These are phyloP conservation scores for Potamarius usumacintae DNA, from an alignment of 2,113 vertebrate genomes.

Conservation along the genomic window DNA sequence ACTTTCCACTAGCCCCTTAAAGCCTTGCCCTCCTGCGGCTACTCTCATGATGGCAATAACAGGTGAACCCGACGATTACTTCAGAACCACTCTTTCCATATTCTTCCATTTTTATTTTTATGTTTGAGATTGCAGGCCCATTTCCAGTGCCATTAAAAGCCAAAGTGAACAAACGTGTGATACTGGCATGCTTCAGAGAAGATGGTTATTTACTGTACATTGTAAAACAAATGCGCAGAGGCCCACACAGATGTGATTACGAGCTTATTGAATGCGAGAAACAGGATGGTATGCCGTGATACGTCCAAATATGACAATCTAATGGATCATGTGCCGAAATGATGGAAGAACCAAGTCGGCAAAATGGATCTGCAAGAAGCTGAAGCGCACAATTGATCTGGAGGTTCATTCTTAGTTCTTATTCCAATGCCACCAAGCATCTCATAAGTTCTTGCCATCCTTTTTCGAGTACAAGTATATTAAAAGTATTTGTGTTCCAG, in stretches of 20 bases:
- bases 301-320: background rate
- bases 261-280: background rate
- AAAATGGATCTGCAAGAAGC: background rate
- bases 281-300: background rate
- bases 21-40: conserved; percentile 58
- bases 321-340: background rate
- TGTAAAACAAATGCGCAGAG: conserved; percentile 15
- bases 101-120: conserved; percentile 53
- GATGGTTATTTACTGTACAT: conserved; percentile 12
- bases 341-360: background rate
- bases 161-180: background rate
- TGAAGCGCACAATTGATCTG: background rate
- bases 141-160: background rate
- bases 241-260: background rate
- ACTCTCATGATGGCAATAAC: conserved; percentile 61
- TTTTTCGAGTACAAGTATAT: conserved; percentile 10
- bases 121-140: background rate
- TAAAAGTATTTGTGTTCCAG: background rate
- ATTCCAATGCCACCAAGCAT: background rate
- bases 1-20: conserved; percentile 56
- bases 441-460: background rate
- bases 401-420: background rate
- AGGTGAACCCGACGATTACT: conserved; percentile 64
- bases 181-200: background rate
- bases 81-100: conserved; percentile 31